Percentiles rank a stretch among this genome's conserved stretches.
Conservation (phyloP, 2,888 invertebrate species). For the Dicyrtoma fusca region DNA sequence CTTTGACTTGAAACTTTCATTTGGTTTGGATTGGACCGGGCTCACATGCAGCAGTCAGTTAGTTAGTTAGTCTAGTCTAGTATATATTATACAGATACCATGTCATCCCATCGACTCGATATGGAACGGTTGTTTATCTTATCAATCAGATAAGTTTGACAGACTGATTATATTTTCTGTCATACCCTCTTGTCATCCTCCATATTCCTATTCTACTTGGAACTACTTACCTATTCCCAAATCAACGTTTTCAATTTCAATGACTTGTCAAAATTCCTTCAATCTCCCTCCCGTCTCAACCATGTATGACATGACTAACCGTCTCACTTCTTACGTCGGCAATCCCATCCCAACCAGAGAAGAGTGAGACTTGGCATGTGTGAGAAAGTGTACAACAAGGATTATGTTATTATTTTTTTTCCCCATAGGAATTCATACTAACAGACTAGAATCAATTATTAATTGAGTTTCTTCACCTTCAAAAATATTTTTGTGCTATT, state of each 20-base stretch:
- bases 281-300: not conserved
- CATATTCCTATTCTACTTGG: not conserved
- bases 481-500: not conserved
- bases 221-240: not conserved
- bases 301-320: not conserved
- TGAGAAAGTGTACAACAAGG: not conserved
- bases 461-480: constrained; percentile 29
- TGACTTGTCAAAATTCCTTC: not conserved
- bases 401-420: constrained; percentile 1
- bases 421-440: not conserved
- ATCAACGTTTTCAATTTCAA: not conserved
- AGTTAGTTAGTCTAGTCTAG: too few species aligned
- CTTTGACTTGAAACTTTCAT: constrained; percentile 20
- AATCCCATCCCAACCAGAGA: too few species aligned
- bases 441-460: constrained; percentile 1
- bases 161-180: constrained; percentile 17
- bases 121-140: constrained; percentile 19
- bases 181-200: not conserved
- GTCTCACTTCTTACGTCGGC: not conserved
- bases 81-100: too few species aligned
- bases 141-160: constrained; percentile 31
- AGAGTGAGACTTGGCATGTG: not conserved
- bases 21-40: too few species aligned
- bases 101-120: not conserved
- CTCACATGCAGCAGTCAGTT: too few species aligned